Base-by-base conservation (phyloP, 2,888 invertebrate genomes). In the Conops quadrifasciatus region DNA sequence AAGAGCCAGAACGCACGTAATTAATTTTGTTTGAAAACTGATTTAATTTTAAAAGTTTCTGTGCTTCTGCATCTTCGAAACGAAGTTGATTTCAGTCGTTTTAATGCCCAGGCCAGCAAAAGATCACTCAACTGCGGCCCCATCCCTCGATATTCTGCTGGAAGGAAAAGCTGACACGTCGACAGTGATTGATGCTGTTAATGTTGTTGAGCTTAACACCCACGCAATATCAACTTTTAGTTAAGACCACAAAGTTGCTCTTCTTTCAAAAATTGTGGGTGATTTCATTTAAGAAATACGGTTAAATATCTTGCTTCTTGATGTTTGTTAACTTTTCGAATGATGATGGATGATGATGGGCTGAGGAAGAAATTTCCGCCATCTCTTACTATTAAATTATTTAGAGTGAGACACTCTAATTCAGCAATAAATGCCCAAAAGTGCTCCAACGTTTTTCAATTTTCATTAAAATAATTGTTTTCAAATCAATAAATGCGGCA, bases 151-250 rank as follows among this genome's bases (percentile, higher is more conserved):
- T n/a, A 16, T n/a, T n/a, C 13, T 13, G 49, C 15, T 49, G 4
- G 15, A 43, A 15, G 16, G 47, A 63, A 47, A 63, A 24, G 21
- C 68, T 49, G 49, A 62, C 58, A 58, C 28, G 26, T 28, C 36
- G 56, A 67, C 59, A 68, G 64, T 73, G 73, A 73, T 69, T 69
- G 68, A 73, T 73, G 66, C 67, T 62, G 62, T 63, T 53, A 67
- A 70, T 19, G 66, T 58, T 45, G 26, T 56, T 30, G 49, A 67
- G 43, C 4, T 58, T 56, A n/a, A n/a, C n/a, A n/a, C n/a, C n/a
- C n/a, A n/a, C n/a, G n/a, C n/a, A n/a, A n/a, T n/a, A n/a, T n/a
- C n/a, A n/a, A n/a, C n/a, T n/a, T n/a, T n/a, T n/a, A n/a, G n/a
- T n/a, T n/a, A n/a, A n/a, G n/a, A n/a, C n/a, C n/a, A n/a, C n/a